These are phyloP conservation scores for Masnerella sp. DNA, from an alignment of 2,888 invertebrate species.

Conservation along the genomic window DNA sequence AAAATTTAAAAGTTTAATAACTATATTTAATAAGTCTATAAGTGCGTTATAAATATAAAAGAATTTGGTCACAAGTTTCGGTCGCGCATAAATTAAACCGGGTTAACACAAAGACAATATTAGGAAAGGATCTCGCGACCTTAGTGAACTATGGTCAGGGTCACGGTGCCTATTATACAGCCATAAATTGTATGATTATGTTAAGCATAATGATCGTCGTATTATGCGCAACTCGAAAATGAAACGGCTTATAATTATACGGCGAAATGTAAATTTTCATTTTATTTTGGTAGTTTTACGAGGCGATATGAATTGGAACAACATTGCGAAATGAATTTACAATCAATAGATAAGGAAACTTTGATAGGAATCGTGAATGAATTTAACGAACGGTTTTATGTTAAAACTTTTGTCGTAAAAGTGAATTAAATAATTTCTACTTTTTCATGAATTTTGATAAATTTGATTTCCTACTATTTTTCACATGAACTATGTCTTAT, in stretches of 20 bases:
- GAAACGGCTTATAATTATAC: conserved; percentile 50
- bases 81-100: conserved; percentile 60
- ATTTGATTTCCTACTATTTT: too few species aligned
- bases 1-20: conserved; percentile 70
- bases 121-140: conserved; percentile 61
- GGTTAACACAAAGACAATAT: conserved; percentile 63
- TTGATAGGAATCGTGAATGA: too few species aligned
- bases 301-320: conserved; percentile 23
- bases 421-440: too few species aligned
- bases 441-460: too few species aligned
- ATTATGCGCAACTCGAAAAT: conserved; percentile 56
- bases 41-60: conserved; percentile 57
- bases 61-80: conserved; percentile 31
- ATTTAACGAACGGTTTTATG: too few species aligned
- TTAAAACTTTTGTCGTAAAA: too few species aligned
- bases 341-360: too few species aligned
- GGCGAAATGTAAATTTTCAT: conserved; percentile 39
- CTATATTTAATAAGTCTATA: too few species aligned
- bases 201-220: conserved; percentile 56
- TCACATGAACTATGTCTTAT: too few species aligned
- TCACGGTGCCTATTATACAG: conserved; percentile 58
- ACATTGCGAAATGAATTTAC: not conserved
- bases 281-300: conserved; percentile 40
- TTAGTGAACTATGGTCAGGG: conserved; percentile 59
- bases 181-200: conserved; percentile 69